These are phyloP conservation scores for Tenthredo scrophulariae DNA, from an alignment of 2,888 invertebrate genomes.

Conservation along the genomic window DNA sequence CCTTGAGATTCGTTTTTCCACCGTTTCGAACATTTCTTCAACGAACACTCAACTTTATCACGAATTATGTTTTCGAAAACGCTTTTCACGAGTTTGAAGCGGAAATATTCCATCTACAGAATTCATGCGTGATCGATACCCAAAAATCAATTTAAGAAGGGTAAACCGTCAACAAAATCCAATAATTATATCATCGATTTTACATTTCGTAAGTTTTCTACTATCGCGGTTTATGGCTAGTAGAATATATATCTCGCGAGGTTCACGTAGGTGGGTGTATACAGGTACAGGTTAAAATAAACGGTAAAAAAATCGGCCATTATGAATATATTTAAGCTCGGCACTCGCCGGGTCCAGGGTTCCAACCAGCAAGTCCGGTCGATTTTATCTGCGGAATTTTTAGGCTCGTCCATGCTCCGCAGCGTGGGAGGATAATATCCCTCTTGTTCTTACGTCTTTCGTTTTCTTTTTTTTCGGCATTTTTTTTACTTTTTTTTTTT, in stretches of 20 bases:
- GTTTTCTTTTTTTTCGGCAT: conserved; percentile 60
- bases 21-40: too few relatives aligned
- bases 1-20: too few relatives aligned
- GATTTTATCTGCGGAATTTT: conserved; percentile 75
- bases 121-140: background rate
- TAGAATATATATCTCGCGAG: conserved; percentile 12
- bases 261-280: conserved; percentile 1
- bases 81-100: too few relatives aligned
- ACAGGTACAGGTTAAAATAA: conserved; percentile 17
- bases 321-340: conserved; percentile 70
- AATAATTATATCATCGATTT: background rate
- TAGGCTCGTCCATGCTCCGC: conserved; percentile 65
- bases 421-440: conserved; percentile 73
- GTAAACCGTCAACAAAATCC: too few relatives aligned
- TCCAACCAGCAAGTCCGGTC: conserved; percentile 58
- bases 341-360: conserved; percentile 58
- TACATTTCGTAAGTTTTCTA: background rate
- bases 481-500: conserved; percentile 57
- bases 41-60: too few relatives aligned
- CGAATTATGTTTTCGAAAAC: too few relatives aligned
- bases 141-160: background rate
- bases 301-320: conserved; percentile 66
- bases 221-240: background rate
- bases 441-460: conserved; percentile 58
- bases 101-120: too few relatives aligned